These are phyloP conservation scores for Tipula lateralis DNA, from an alignment of 2,888 invertebrate genomes.

Conservation along the genomic window DNA sequence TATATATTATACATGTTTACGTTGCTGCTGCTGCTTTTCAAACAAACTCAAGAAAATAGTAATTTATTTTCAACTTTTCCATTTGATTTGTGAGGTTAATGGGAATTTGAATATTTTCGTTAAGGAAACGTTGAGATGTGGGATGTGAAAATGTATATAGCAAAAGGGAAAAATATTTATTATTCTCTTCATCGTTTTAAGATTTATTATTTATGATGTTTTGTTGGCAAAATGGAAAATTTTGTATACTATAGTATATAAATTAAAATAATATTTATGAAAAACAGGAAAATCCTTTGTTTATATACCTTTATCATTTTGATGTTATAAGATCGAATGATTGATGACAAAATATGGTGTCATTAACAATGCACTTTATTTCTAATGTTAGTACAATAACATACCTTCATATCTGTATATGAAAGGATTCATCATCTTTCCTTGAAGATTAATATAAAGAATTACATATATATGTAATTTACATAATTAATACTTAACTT, in stretches of 20 bases:
- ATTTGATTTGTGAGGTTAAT: conserved; percentile 4
- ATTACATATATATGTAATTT: not conserved
- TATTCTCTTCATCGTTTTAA: not conserved
- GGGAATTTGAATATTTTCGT: not conserved
- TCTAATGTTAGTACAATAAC: too few relatives aligned
- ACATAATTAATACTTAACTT: not conserved
- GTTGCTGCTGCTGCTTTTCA: not conserved
- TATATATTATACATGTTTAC: not conserved
- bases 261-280: not conserved
- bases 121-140: not conserved
- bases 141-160: not conserved
- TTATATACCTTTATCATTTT: not conserved
- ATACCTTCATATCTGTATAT: too few relatives aligned
- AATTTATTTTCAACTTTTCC: not conserved
- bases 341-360: not conserved
- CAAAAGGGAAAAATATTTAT: not conserved
- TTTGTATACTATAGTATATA: not conserved
- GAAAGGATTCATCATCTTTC: too few relatives aligned
- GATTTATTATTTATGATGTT: not conserved
- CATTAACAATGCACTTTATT: not conserved
- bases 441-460: not conserved
- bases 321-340: not conserved
- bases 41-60: not conserved
- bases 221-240: not conserved
- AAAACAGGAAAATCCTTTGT: not conserved